Percentiles rank a stretch among this genome's conserved stretches.
phyloP scores from a whole-genome alignment of 2,888 invertebrate genomes.

The Ecliptopera silaceata region DNA sequence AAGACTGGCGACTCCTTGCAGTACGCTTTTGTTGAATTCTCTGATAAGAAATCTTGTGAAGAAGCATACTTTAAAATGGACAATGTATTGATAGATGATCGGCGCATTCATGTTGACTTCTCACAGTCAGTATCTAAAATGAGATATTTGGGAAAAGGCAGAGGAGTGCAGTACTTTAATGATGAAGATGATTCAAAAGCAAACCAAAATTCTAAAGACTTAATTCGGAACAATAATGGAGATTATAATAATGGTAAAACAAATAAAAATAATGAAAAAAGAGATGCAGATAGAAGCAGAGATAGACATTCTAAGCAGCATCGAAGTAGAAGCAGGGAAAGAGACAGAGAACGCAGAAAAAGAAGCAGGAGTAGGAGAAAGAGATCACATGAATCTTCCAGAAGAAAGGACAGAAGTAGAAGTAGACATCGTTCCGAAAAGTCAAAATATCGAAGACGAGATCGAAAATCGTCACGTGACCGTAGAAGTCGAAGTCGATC shows the following conservation, averaged over 20 bases:
- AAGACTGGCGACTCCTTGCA: slow-evolving; percentile 97
- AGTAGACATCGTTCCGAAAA: slow-evolving; percentile 17
- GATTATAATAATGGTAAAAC: slow-evolving; percentile 40
- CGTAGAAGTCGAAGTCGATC: slow-evolving; percentile 17
- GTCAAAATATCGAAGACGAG: slow-evolving; percentile 22
- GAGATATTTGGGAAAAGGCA: slow-evolving; percentile 94
- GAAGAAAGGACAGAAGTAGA: slow-evolving; percentile 19
- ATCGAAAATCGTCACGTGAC: slow-evolving; percentile 16
- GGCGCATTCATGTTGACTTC: slow-evolving; percentile 99
- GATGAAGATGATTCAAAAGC: slow-evolving; percentile 45
- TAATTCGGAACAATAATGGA: slow-evolving; percentile 38
- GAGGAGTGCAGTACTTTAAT: slow-evolving; percentile 86
- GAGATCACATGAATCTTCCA: slow-evolving; percentile 15
- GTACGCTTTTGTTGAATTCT: slow-evolving; percentile 99
- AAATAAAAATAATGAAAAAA: slow-evolving; percentile 49
- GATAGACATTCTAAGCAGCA: slow-evolving; percentile 28
- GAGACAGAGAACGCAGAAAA: slow-evolving; percentile 31
- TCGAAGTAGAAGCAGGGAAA: slow-evolving; percentile 30
- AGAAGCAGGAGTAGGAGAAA: slow-evolving; percentile 31
- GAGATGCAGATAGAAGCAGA: slow-evolving; percentile 38
- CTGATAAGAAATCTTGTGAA: slow-evolving; percentile 95
- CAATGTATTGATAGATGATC: slow-evolving; percentile 99
- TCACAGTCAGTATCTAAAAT: slow-evolving; percentile 99
- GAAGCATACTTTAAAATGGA: slow-evolving; percentile 99
- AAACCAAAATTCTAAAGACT: slow-evolving; percentile 18